Conservation (phyloP, 30 jellyfish, hydroid and myxozoan species). For the Aurelia coerulea region DNA sequence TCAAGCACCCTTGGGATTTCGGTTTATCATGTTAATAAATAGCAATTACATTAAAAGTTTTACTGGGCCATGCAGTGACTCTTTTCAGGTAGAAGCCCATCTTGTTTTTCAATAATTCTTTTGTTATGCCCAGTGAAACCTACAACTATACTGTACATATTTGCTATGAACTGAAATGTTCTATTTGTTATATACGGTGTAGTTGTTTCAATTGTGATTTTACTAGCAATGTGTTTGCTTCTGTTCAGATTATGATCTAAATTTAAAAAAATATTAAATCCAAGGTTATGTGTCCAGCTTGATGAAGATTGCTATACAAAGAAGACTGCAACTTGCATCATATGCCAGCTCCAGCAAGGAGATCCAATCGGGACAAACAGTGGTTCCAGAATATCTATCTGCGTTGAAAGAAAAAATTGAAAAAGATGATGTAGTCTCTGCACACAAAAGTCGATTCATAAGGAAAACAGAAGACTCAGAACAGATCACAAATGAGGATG, state of each 20-base stretch:
- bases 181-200: background rate
- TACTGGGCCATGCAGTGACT: no score
- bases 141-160: no score
- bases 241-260: no score
- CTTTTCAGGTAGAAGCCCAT: no score
- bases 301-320: constrained; percentile 17
- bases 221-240: no score
- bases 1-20: no score
- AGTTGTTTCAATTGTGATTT: background rate
- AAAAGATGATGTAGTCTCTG: background rate
- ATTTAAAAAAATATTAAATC: background rate
- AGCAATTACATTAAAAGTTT: no score
- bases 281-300: constrained; percentile 24
- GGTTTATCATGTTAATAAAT: no score
- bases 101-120: background rate
- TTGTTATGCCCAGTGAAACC: background rate
- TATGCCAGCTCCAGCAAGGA: constrained; percentile 15
- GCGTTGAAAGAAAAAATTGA: constrained; percentile 5
- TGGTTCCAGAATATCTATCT: constrained; percentile 4
- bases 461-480: background rate
- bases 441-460: constrained; percentile 12
- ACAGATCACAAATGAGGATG: background rate
- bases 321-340: background rate
- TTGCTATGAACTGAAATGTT: background rate
- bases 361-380: background rate